These are phyloP conservation scores for Lasiurus borealis DNA, from an alignment of 2,113 vertebrate species.

Conservation along the genomic window DNA sequence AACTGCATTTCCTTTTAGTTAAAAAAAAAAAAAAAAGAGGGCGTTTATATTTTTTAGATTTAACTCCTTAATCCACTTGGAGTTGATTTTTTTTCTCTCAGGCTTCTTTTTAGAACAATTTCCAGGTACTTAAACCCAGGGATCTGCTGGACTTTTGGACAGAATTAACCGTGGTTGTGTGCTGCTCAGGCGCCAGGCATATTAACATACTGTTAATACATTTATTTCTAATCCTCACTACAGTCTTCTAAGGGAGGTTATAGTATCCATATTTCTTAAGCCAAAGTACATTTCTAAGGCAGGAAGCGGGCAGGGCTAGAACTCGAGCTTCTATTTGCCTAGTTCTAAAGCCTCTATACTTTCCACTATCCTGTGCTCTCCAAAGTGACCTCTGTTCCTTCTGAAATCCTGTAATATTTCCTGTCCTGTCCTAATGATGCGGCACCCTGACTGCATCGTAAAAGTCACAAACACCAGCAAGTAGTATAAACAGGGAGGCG, in stretches of 20 bases:
- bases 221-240: background rate
- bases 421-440: background rate
- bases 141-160: background rate
- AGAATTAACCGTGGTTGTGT: background rate
- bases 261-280: background rate
- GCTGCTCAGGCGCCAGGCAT: background rate
- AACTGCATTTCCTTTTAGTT: constrained; percentile 55
- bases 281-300: background rate
- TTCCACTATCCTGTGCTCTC: background rate
- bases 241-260: background rate
- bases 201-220: background rate
- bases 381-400: background rate
- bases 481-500: background rate
- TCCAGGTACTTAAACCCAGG: background rate
- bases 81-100: background rate
- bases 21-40: constrained; percentile 4
- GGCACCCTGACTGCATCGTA: background rate
- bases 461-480: background rate
- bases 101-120: constrained; percentile 29
- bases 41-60: constrained; percentile 46
- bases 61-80: constrained; percentile 33
- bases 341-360: background rate
- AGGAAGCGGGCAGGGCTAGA: background rate
- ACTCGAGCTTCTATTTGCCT: background rate
- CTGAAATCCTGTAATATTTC: background rate